phyloP scores from a whole-genome alignment of 2,888 invertebrate genomes.

The Malthinus seriepunctatus region DNA sequence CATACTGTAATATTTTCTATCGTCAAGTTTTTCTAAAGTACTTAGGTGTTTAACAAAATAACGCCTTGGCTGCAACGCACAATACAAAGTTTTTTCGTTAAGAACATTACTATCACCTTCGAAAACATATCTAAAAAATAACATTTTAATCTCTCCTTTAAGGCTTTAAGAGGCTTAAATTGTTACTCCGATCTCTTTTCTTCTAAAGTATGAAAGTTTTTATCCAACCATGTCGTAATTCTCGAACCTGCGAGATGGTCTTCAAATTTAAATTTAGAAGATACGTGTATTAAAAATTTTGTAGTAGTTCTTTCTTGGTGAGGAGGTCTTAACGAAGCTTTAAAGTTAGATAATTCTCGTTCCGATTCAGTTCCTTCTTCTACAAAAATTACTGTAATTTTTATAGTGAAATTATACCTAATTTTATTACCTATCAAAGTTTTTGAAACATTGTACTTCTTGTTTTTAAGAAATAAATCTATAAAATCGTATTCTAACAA shows the following conservation, averaged over 20 bases:
- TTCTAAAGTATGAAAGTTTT: slow-evolving; percentile 66
- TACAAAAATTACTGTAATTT: slow-evolving; percentile 32
- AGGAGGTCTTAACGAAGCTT: slow-evolving; percentile 6
- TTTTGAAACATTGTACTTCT: slow-evolving; percentile 33
- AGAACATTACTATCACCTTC: slow-evolving; percentile 45
- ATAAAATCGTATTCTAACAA: neutral
- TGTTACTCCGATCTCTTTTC: slow-evolving; percentile 62
- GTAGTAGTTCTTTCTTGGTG: slow-evolving; percentile 47
- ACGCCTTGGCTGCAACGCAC: slow-evolving; percentile 59
- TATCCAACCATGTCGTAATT: slow-evolving; percentile 63
- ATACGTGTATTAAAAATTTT: slow-evolving; percentile 64
- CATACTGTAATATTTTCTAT: slow-evolving; percentile 59
- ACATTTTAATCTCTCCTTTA: neutral
- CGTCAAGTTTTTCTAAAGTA: slow-evolving; percentile 54
- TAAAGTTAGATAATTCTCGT: slow-evolving; percentile 10
- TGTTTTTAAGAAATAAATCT: neutral
- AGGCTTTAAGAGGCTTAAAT: neutral
- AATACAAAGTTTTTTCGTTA: slow-evolving; percentile 60
- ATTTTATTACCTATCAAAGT: slow-evolving; percentile 34
- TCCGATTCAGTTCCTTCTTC: slow-evolving; percentile 2
- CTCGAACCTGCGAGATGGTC: slow-evolving; percentile 63
- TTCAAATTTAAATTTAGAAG: slow-evolving; percentile 62
- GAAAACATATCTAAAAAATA: slow-evolving; percentile 46
- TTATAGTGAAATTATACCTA: too few relatives aligned
- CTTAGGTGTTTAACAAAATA: slow-evolving; percentile 61